Base-by-base conservation (phyloP, 2,113 vertebrate species). In the Xiphophorus hellerii region DNA sequence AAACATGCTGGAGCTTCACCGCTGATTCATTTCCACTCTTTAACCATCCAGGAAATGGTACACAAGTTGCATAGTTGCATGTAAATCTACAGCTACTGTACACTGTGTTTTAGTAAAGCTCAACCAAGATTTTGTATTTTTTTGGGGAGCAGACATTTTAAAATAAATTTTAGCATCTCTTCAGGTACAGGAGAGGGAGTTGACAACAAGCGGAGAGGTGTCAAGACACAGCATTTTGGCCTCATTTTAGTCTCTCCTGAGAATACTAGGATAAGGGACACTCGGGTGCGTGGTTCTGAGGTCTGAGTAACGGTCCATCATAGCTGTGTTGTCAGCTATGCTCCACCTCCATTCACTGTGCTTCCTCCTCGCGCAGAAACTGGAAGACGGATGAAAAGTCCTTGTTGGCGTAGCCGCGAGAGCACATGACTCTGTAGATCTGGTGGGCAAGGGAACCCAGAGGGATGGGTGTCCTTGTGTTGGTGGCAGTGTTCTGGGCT, bases 301-400 rank as follows among this genome's bases (percentile, higher is more conserved):
- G 54, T 70, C 27, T 72, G 64, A 72, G 75, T 78, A 63, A 80
- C 29, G 74, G 39, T 76, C 60, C 61, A 35, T 62, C 31, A 74
- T 74, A 87, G 77, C 61, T 73, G 72, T 74, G 65, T 58, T 76
- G 78, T 75, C 66, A 71, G n/a, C 77, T 64, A 44, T 71, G 48
- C 64, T 68, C 73, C 67, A 71, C 76, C 71, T 74, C 35, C 63
- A 44, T 73, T 93, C 91, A 94, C 93, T 97, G 95, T 83, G 83
- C 93, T 89, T 99, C 97, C 85, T 99, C 98, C 85, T 99, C 98
- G 3, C 97, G 96, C 62, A 98, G 96, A 91, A 97, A 99, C 90
- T 98, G 98, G 95, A 99, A 99, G 81, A 99, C 95, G 0, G 97
- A 94, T 27, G 98, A 99, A 96, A 99, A 99, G 94, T 99, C 98